Base-by-base conservation (phyloP, 2,888 invertebrate genomes). In the Lacanobia wlatinum region DNA sequence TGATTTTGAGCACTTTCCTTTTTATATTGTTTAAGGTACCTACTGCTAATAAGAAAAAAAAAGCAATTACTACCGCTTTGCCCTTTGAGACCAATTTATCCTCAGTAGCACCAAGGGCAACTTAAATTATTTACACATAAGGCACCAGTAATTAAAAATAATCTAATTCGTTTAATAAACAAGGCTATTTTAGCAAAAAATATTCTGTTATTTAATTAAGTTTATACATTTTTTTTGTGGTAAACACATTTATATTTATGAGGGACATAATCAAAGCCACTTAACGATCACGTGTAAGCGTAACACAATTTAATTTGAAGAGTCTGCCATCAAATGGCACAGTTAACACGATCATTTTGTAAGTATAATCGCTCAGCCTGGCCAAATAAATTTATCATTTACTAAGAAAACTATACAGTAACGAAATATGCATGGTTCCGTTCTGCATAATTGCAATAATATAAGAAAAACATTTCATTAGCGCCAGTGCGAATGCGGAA, bases 1-100 rank as follows among this genome's bases (percentile, higher is more conserved):
- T 79, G 21, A 21, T 58, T 58, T 81, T 59, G 76, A 84, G 80
- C 34, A 88, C 90, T 90, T 90, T 91, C 89, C 79, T 81, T 90
- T 90, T 90, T 85, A 38, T 38, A 38, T 38, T 38, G 12, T 6
- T 38, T 38, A 2, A 10, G 3, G 9, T 21, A 16, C 9, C 23
- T 5, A 4, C 7, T 34, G 34, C 34, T 5, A 34, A 28, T 6
- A 43, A 14, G 21, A 18, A 43, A 60, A 59, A 40, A 59, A 43
- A 21, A 7, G n/a, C 5, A 21, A 16, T 53, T 1, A 53, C 14
- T 53, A 6, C 4, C 52, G 21, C 14, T 18, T 28, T 56, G 34
- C 8, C 16, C 9, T 60, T 23, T 23, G 23, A 10, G 10, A 46
- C 60, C 21, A 16, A 43, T 46, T 43, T n/a, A 48, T 48, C 53